These are phyloP conservation scores for Pogonognathellus flavescens DNA, from an alignment of 1,140 invertebrate species.

Conservation along the genomic window DNA sequence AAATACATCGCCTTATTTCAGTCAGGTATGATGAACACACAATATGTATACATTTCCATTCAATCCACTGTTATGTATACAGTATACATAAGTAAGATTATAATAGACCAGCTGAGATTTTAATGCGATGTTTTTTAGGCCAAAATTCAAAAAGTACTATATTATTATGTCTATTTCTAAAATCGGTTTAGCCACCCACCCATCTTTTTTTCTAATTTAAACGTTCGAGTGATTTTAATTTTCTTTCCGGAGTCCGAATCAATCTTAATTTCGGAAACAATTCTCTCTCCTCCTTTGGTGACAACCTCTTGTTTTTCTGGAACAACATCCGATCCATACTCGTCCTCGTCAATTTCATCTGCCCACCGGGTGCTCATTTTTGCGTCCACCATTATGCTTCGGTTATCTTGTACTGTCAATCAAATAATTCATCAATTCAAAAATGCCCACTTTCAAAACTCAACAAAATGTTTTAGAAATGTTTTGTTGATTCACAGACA, in stretches of 20 bases:
- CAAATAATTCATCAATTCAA: no score
- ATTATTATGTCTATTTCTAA: no score
- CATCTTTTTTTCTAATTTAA: constrained; percentile 65
- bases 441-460: no score
- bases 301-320: constrained; percentile 58
- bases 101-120: no score
- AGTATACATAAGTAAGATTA: no score
- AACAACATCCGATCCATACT: constrained; percentile 24
- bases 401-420: neutral
- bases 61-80: no score
- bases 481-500: neutral
- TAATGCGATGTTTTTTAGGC: no score
- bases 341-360: constrained; percentile 66
- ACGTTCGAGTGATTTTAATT: constrained; percentile 63
- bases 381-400: neutral
- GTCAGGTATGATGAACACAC: no score
- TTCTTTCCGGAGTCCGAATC: constrained; percentile 66
- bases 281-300: constrained; percentile 63
- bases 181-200: constrained; percentile 46
- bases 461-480: no score
- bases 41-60: no score
- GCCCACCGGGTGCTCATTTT: constrained; percentile 63
- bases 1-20: no score
- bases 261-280: constrained; percentile 61
- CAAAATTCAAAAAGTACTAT: no score